These are phyloP conservation scores for Rhadina sibilatrix DNA, from an alignment of 2,113 vertebrate species.

Conservation along the genomic window DNA sequence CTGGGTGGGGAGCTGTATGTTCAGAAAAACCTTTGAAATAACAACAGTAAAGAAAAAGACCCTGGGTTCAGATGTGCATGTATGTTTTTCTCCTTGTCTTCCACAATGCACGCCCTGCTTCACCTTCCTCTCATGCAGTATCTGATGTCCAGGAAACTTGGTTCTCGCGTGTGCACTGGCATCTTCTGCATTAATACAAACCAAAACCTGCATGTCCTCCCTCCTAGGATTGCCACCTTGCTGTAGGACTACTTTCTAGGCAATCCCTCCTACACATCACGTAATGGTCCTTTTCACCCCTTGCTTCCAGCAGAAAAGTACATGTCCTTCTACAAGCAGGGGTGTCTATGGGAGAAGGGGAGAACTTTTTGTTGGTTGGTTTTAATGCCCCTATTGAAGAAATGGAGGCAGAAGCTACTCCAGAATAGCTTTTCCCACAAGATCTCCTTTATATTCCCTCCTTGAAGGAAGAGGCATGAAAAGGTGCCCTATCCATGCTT, in stretches of 20 bases:
- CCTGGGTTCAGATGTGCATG: not conserved
- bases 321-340: rapidly evolving
- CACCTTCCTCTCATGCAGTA: not conserved
- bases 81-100: not conserved
- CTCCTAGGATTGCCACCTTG: not conserved
- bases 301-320: not conserved
- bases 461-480: not conserved
- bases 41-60: not conserved
- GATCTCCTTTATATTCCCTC: not conserved
- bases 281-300: not conserved
- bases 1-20: not conserved
- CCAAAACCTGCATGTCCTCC: not conserved
- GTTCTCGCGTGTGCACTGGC: not conserved
- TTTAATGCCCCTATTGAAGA: not conserved
- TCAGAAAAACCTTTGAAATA: not conserved
- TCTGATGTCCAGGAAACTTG: not conserved
- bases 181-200: not conserved
- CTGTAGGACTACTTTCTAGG: not conserved
- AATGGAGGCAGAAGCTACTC: not conserved
- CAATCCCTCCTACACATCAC: not conserved
- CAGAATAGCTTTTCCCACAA: not conserved
- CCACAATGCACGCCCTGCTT: not conserved
- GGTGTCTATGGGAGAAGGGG: not conserved
- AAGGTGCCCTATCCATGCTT: not conserved
- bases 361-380: not conserved